Base-by-base conservation (phyloP, 2,888 invertebrate species). In the Leptinotarsa peninsularis region DNA sequence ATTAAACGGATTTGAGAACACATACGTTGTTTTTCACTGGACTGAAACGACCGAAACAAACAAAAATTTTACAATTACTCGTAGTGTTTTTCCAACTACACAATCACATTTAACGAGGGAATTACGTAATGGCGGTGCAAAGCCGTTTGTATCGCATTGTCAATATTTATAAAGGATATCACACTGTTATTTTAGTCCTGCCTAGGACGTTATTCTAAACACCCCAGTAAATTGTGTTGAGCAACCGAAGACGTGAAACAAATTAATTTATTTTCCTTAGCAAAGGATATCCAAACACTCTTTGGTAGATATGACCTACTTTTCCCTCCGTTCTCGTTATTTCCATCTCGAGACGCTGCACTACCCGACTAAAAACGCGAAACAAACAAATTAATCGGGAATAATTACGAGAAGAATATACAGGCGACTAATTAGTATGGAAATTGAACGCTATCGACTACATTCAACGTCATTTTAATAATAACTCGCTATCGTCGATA, bases 401-500 rank as follows among this genome's bases (percentile, higher is more conserved):
- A 33, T 63, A 63, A 63, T 63, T 43, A 63, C n/a, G 15, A 17
- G 5, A 43, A 17, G 33, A 43, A 63, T 17, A 63, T 63, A 63
- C 63, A 33, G 63, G 17, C 63, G 43, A 27, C 17, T 7, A 33
- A 63, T 63, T 63, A 63, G 43, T n/a, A 63, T 63, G 43, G 63
- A 63, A 63, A 63, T 63, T 63, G 63, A 33, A 15, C 63, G 63
- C 43, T 33, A 63, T 43, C 63, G 33, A 63, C 43, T 63, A 63
- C 63, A 43, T 63, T 33, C 10, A 33, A 63, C 7, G 43, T 43
- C 63, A 43, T 2, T 63, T 63, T 43, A 63, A 27, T 63, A 63
- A 58, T 23, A 23, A 58, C 58, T 23, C 4, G 23, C 23, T 3
- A 43, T 43, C 10, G 43, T 10, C 54, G 54, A 18, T 54, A 54